Evolutionary conservation across 2,113 vertebrate genomes (phyloP), one percentile per base, ranked within the genome.

Genomic region (Pedetes capensis): DNA sequence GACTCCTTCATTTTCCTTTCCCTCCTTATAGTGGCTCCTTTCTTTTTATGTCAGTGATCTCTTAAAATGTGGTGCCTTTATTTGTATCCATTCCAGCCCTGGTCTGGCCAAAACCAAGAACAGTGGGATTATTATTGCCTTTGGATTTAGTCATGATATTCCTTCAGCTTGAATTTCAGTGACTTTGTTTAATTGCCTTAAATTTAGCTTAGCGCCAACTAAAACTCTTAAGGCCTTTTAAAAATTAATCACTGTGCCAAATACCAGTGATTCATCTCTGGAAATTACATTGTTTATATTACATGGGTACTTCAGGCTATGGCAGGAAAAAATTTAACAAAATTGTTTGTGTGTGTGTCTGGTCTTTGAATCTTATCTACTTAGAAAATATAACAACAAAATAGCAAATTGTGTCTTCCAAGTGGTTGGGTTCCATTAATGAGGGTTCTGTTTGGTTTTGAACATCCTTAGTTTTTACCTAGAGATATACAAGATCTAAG

Each of bases 81-180:
- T 34, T 86, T 89, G 4, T 47, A 47, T 34, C 22, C 32, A 86
- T 10, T 94, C 49, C 72, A 84, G 10, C 72, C n/a, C 3, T 22
- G 32, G 7, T 69, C 47, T 57, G 53, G 42, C n/a, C 39, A 81
- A 59, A 82, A 39, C 72, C 42, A 68, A 47, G 55, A 71, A 44
- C 6, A 64, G 32, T 47, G 32, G 42, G 8, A 86, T 39, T 61
- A 57, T 47, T 80, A n/a, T 68, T 63, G 68, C 63, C 14, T 92
- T 80, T 95, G 66, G 44, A 79, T 61, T 59, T 85, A 51, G n/a
- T 72, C 47, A 22, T 86, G 37, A 63, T 89, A 25, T 27, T 76
- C 53, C 42, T 91, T 88, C 18, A 85, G 37, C 42, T 69, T 96
- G 78, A 91, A 55, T 96, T 94, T 86, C 72, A 68, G 85, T 80